A percentile compares a stretch with the other conserved stretches of the same genome.
Conservation (phyloP, 2,113 vertebrate genomes). For the Charadrius vociferus region DNA sequence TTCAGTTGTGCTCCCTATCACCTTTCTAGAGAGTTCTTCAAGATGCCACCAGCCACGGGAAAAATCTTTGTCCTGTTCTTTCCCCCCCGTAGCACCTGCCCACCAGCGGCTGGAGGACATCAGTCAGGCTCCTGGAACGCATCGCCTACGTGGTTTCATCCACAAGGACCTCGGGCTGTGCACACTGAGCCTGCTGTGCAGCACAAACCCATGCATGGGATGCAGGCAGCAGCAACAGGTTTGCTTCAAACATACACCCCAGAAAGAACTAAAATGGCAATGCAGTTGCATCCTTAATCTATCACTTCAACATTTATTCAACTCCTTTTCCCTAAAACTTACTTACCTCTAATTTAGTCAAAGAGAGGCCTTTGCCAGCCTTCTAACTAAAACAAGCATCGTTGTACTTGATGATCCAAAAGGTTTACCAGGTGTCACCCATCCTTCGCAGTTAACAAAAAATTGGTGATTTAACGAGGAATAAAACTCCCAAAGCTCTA, state of each 20-base stretch:
- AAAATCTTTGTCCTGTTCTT: not conserved
- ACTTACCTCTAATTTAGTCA: not conserved
- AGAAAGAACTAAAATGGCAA: not conserved
- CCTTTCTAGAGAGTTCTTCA: not conserved
- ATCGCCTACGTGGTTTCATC: not conserved
- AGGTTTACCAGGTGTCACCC: not conserved
- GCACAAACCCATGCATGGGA: not conserved
- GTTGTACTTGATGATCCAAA: not conserved
- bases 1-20: not conserved
- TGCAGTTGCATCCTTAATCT: not conserved
- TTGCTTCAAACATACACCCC: fast-evolving
- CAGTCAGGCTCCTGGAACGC: not conserved
- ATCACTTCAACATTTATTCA: not conserved
- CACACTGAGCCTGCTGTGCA: not conserved
- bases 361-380: not conserved
- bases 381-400: not conserved
- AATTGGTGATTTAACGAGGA: not conserved
- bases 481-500: not conserved
- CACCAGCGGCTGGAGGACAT: not conserved
- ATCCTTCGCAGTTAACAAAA: not conserved
- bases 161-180: not conserved
- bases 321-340: not conserved
- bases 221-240: not conserved
- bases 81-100: not conserved
- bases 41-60: not conserved